phyloP scores from a whole-genome alignment of 2,888 invertebrate genomes.

The Acanthosepion lycidas region DNA sequence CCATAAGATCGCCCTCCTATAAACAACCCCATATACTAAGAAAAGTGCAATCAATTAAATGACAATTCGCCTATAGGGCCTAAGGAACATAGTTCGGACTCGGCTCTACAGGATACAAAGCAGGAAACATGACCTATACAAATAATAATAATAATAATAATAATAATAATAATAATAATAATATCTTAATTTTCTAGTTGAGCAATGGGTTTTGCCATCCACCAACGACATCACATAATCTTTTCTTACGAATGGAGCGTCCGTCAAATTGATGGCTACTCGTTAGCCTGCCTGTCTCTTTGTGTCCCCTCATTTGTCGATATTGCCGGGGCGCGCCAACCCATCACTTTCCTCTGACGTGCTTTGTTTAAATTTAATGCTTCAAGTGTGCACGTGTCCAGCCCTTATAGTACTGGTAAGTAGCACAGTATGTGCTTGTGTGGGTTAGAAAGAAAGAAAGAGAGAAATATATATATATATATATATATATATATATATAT shows the following conservation, averaged over 20 bases:
- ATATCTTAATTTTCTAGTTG: neutral
- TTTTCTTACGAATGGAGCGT: neutral
- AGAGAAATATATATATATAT: neutral
- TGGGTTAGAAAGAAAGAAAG: neutral
- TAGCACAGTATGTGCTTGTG: neutral
- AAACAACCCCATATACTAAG: too few relatives aligned
- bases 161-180: too few relatives aligned
- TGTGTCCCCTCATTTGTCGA: neutral
- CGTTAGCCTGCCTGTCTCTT: neutral
- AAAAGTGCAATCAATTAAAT: too few relatives aligned
- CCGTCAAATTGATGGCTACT: slow-evolving; percentile 2
- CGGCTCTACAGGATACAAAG: too few relatives aligned
- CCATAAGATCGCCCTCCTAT: too few relatives aligned
- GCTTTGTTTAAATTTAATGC: slow-evolving; percentile 14
- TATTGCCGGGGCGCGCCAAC: neutral
- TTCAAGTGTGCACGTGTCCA: slow-evolving; percentile 13
- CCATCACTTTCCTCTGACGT: neutral
- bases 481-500: too few relatives aligned
- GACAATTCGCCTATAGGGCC: too few relatives aligned
- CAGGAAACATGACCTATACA: too few relatives aligned
- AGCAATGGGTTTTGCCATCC: neutral
- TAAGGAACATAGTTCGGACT: too few relatives aligned
- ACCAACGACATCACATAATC: neutral
- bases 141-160: too few relatives aligned
- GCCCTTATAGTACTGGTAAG: neutral